Conservation (phyloP, 2,113 vertebrate species). For the Cyanistes caeruleus region DNA sequence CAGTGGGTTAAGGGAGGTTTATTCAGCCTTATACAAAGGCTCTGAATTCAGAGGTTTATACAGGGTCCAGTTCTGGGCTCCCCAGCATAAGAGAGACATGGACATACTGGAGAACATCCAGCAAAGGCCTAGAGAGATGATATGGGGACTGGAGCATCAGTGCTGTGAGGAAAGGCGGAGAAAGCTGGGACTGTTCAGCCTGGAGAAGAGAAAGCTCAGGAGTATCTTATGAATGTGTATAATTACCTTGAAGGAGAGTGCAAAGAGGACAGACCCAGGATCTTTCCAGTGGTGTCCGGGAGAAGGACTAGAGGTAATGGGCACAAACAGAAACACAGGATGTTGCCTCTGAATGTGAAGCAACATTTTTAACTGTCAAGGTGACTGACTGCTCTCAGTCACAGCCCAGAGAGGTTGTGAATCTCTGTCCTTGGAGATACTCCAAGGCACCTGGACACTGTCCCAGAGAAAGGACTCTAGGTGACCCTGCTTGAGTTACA, state of each 20-base stretch:
- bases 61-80: background rate
- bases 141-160: background rate
- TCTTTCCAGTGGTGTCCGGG: background rate
- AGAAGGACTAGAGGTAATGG: accelerated
- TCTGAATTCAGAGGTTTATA: too few species aligned
- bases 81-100: background rate
- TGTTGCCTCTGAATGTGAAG: background rate
- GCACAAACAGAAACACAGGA: background rate
- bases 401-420: background rate
- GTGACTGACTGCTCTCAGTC: background rate
- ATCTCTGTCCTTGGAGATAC: background rate
- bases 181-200: background rate
- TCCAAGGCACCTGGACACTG: background rate
- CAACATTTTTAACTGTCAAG: background rate
- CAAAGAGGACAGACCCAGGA: background rate
- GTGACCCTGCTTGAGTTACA: background rate
- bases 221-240: background rate
- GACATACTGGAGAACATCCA: background rate
- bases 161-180: background rate
- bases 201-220: background rate
- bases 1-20: background rate
- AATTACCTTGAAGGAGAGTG: background rate
- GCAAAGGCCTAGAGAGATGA: background rate
- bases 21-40: background rate
- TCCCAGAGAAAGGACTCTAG: accelerated